These are phyloP conservation scores for Oreohelix idahoensis DNA, from an alignment of 1,140 invertebrate species.

Conservation along the genomic window DNA sequence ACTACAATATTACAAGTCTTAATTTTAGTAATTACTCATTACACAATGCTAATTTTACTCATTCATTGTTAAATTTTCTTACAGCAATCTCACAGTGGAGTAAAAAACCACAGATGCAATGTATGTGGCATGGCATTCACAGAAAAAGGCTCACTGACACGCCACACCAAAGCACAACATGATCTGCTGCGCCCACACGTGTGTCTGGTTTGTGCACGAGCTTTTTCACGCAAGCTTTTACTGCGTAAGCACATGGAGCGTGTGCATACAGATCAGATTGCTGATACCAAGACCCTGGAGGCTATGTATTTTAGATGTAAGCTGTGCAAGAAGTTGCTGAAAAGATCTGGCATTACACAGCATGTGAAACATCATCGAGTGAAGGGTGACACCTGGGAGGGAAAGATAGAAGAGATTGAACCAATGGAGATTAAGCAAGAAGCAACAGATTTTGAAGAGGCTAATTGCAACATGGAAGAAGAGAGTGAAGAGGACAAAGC, in stretches of 20 bases:
- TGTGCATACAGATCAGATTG: neutral
- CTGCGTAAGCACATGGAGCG: constrained; percentile 30
- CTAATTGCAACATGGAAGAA: neutral
- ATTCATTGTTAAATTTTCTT: too few species aligned
- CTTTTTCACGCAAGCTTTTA: constrained; percentile 17
- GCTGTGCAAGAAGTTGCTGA: neutral
- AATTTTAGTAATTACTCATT: too few species aligned
- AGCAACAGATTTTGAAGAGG: neutral
- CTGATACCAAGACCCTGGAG: neutral
- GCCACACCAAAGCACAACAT: constrained; percentile 27
- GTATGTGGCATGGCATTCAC: constrained; percentile 25
- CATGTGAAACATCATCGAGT: neutral
- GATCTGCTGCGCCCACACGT: constrained; percentile 18
- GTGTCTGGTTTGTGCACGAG: neutral
- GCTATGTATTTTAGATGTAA: constrained; percentile 23
- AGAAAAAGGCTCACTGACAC: constrained; percentile 38
- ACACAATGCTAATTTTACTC: too few species aligned
- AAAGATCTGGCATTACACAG: neutral
- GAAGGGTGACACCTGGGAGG: constrained; percentile 2
- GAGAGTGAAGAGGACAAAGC: neutral
- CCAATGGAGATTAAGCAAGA: neutral
- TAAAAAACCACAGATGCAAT: constrained; percentile 13
- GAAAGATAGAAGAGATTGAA: neutral
- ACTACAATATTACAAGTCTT: too few species aligned
- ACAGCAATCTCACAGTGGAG: constrained; percentile 25